Evolutionary conservation across 1,140 invertebrate species (phyloP).

Genomic region (Conus ventricosus): DNA sequence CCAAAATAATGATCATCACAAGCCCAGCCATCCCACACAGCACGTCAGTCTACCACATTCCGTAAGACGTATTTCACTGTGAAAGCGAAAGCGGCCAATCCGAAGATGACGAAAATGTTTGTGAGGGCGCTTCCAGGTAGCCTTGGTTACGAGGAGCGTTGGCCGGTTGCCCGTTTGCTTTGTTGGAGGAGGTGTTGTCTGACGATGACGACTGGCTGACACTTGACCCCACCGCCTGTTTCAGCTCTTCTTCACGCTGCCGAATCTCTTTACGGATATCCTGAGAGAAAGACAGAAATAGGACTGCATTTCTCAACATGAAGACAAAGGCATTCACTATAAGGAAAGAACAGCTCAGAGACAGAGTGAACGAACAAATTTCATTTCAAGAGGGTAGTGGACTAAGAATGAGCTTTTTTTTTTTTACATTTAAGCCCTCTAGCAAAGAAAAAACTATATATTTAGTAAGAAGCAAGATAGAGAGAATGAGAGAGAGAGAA

Average conservation of each 20-base stretch:
- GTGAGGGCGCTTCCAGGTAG: slow-evolving; percentile 83
- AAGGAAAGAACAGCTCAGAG: no score
- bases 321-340: no score
- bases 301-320: neutral
- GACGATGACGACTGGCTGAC: neutral
- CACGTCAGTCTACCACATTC: slow-evolving; percentile 71
- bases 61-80: slow-evolving; percentile 89
- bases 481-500: no score
- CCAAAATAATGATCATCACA: no score
- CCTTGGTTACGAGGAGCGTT: slow-evolving; percentile 78
- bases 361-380: no score
- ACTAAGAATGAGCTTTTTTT: no score
- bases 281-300: slow-evolving; percentile 64
- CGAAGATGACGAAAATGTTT: slow-evolving; percentile 87
- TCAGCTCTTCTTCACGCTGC: slow-evolving; percentile 62
- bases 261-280: slow-evolving; percentile 77
- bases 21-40: no score
- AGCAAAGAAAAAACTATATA: no score
- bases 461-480: no score
- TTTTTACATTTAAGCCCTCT: no score
- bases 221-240: slow-evolving; percentile 50
- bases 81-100: slow-evolving; percentile 90
- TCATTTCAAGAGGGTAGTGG: no score
- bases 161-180: slow-evolving; percentile 18
- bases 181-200: neutral